Percentiles rank a stretch among this genome's conserved stretches.
These are phyloP conservation scores for Acipenser oxyrinchus DNA, from an alignment of 2,797 vertebrate genomes.

Conservation along the genomic window DNA sequence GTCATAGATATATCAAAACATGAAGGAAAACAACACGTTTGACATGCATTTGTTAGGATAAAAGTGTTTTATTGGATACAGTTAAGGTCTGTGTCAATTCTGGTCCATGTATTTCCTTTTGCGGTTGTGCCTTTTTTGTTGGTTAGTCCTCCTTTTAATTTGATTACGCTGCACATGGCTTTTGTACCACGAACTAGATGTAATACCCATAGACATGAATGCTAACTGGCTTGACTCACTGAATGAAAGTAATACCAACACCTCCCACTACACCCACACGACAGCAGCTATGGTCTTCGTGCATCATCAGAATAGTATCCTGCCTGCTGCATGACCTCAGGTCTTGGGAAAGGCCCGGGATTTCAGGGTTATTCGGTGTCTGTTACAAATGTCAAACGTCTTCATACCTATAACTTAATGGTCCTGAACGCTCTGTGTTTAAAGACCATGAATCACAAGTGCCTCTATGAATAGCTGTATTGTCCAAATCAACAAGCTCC, in stretches of 20 bases:
- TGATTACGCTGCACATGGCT: no score
- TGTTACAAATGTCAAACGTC: background rate
- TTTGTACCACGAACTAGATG: no score
- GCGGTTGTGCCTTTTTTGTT: no score
- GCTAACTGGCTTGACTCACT: conserved; percentile 10
- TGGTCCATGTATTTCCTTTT: no score
- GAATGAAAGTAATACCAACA: conserved; percentile 22
- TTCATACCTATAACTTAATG: background rate
- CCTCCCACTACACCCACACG: conserved; percentile 19
- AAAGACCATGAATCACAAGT: background rate
- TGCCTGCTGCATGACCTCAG: conserved; percentile 19
- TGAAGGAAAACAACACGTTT: no score
- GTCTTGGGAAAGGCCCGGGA: conserved; percentile 22
- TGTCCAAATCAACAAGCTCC: background rate
- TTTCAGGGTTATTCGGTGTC: background rate
- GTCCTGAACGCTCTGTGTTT: background rate
- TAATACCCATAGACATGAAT: background rate
- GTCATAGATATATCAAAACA: no score
- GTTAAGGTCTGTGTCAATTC: no score
- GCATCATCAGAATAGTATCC: conserved; percentile 27
- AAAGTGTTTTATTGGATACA: no score
- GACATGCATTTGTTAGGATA: no score
- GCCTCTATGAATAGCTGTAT: background rate
- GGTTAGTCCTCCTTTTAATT: no score
- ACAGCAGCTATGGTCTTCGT: conserved; percentile 27